Base-by-base conservation (phyloP, 2,113 vertebrate species). In the Silurus glanis region DNA sequence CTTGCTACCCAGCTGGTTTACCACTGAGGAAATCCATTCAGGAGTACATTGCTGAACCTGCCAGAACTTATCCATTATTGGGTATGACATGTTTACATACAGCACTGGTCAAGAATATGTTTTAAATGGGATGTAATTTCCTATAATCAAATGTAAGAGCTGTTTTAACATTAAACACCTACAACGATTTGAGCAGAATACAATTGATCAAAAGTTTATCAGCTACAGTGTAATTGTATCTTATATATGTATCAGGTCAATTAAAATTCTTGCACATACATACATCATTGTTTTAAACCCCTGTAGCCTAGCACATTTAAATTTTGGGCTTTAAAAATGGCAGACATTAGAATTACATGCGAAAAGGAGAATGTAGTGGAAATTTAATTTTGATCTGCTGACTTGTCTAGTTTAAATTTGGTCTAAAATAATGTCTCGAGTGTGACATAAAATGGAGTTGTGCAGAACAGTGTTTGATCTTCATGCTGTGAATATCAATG, bases 21-120 rank as follows among this genome's bases (percentile, higher is more conserved):
- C 78, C 85, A 19, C 37, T 0, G n/a, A 81, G 78, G 64, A 86
- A 72, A 81, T 71, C 78, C 21, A 79, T 86, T 81, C 85, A 86
- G 51, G 66, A 67, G 23, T 86, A 86, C 28, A 86, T 86, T 3
- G 16, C 64, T 14, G 78, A 86, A 37, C 66, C 85, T 81, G 14
- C 37, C 28, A 86, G 85, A 51, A n/a, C 23, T 0, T 49, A 72
- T 66, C 80, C 80, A 25, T 66, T 82, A 66, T 19, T 82, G 47
- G 80, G 80, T 82, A 82, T 13, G 80, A 25, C 21, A n/a, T 66
- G 79, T 51, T 82, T 8, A 66, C 14, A 13, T n/a, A 25, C 23
- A 66, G 21, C 21, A 66, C 19, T 81, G 37, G 55, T 59, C 78
- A 58, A 10, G 56, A n/a, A 37, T 80, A 37, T 19, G 8, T 74